phyloP scores from a whole-genome alignment of 2,797 vertebrate species.

The Mastacembelus armatus region DNA sequence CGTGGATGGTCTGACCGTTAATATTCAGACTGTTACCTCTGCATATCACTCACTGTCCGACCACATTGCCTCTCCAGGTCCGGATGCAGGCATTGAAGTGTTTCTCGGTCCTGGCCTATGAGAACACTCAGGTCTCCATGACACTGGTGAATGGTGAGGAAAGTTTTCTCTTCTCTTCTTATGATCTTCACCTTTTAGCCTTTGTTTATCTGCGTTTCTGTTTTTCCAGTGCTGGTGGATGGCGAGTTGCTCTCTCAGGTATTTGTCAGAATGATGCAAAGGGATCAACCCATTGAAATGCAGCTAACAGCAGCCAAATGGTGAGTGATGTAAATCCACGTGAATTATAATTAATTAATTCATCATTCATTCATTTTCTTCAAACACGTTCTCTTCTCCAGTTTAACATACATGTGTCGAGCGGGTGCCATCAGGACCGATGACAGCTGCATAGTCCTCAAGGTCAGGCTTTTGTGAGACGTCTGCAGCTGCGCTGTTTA shows the following conservation, averaged over 20 bases:
- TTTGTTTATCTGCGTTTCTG: not conserved
- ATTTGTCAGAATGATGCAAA: slow-evolving; percentile 99
- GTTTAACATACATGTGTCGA: slow-evolving; percentile 99
- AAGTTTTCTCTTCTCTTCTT: too few species aligned
- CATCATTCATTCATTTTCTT: not conserved
- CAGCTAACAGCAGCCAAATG: slow-evolving; percentile 99
- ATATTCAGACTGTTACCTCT: not conserved
- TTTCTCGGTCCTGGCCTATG: slow-evolving; percentile 97
- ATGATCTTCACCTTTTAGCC: not conserved
- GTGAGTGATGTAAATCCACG: slow-evolving; percentile 76
- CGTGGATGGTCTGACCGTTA: not conserved
- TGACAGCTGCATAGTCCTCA: slow-evolving; percentile 92
- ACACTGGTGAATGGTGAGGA: slow-evolving; percentile 95
- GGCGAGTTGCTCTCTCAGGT: slow-evolving; percentile 96
- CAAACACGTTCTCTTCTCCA: slow-evolving; percentile 58
- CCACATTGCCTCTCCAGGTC: slow-evolving; percentile 82
- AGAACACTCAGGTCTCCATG: slow-evolving; percentile 98
- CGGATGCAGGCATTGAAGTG: slow-evolving; percentile 98
- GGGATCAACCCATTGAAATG: slow-evolving; percentile 99
- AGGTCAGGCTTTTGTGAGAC: slow-evolving; percentile 78
- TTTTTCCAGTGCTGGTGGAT: slow-evolving; percentile 90
- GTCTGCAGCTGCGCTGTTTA: not conserved
- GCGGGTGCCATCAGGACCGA: slow-evolving; percentile 96
- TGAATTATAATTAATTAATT: not conserved
- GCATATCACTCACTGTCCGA: slow-evolving; percentile 4